Conservation (phyloP, 64 coral and sea anemone species). For the Actinia tenebrosa region DNA sequence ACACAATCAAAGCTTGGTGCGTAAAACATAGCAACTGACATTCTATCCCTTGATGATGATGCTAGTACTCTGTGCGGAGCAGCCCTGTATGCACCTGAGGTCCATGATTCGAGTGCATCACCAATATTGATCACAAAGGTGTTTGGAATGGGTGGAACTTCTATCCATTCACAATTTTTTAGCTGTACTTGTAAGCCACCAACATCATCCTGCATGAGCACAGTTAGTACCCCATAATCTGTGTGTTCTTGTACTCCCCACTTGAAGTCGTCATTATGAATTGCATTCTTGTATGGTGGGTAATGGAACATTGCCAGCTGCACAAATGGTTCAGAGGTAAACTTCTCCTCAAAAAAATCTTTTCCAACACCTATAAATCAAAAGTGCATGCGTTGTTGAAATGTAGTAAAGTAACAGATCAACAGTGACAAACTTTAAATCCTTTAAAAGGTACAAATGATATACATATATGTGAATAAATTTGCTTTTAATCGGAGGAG, state of each 20-base stretch:
- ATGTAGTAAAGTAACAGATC: background rate
- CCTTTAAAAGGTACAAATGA: no score
- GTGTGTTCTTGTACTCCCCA: conserved; percentile 58
- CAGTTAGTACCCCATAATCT: conserved; percentile 55
- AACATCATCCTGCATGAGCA: conserved; percentile 62
- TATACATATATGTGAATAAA: no score
- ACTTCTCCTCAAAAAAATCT: conserved; percentile 47
- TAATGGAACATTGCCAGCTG: conserved; percentile 65
- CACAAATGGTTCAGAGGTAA: conserved; percentile 38
- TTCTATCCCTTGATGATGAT: conserved; percentile 30
- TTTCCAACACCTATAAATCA: conserved; percentile 14
- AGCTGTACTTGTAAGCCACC: conserved; percentile 49
- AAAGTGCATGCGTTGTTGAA: background rate
- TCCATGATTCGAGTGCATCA: conserved; percentile 74
- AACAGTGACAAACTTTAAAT: no score
- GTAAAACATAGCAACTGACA: conserved; percentile 68
- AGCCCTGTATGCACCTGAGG: conserved; percentile 63
- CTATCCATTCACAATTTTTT: conserved; percentile 45
- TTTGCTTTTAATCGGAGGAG: no score
- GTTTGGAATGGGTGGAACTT: conserved; percentile 46
- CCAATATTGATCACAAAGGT: conserved; percentile 67
- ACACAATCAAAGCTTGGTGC: conserved; percentile 55
- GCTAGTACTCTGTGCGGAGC: conserved; percentile 46
- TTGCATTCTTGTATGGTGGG: conserved; percentile 29
- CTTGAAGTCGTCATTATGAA: background rate